Evolutionary conservation across 2,113 vertebrate genomes (phyloP).

Genomic region (Bucco capensis): DNA sequence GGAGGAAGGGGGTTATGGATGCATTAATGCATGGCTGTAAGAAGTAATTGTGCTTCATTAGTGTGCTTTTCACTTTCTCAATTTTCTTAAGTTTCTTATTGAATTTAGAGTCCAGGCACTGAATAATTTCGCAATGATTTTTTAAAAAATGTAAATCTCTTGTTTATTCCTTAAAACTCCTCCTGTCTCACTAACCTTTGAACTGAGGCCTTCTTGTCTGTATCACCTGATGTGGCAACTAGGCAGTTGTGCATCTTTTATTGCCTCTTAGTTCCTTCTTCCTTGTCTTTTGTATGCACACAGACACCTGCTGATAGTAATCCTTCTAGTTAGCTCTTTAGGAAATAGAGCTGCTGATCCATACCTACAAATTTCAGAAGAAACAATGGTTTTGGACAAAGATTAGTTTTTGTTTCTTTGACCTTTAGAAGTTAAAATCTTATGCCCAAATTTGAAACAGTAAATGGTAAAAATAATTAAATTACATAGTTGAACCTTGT

Average conservation of each 20-base stretch:
- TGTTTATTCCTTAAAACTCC: background rate
- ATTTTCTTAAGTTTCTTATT: background rate
- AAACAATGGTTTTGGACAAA: background rate
- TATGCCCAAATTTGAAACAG: rapidly evolving
- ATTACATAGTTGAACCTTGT: background rate
- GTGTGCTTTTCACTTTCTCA: background rate
- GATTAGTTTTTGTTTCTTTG: background rate
- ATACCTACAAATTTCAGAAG: background rate
- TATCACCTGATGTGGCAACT: background rate
- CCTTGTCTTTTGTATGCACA: background rate
- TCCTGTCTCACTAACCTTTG: background rate
- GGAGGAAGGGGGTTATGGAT: background rate
- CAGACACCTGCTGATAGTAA: background rate
- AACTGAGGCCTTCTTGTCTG: background rate
- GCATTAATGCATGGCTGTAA: background rate
- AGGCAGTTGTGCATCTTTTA: background rate
- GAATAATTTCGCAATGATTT: background rate
- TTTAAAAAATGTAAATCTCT: background rate
- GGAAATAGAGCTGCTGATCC: background rate
- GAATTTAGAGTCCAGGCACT: background rate
- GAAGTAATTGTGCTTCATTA: background rate
- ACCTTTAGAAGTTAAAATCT: background rate
- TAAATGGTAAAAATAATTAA: background rate
- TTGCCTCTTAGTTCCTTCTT: background rate
- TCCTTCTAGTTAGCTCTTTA: background rate